Evolutionary conservation across 2,113 vertebrate species (phyloP).

Genomic region (Peucedramus taeniatus): DNA sequence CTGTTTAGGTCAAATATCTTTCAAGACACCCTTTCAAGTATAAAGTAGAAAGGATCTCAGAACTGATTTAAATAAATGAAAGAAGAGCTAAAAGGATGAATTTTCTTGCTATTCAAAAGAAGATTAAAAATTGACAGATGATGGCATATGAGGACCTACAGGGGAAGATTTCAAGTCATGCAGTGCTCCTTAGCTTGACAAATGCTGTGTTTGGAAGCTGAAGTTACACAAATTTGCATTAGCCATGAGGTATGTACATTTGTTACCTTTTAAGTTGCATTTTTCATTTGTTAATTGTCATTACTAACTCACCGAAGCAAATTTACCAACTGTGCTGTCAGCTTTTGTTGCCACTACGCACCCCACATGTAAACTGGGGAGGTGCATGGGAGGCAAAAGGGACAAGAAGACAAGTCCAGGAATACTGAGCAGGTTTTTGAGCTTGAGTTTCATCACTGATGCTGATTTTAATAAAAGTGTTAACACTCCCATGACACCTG

Average conservation of each 20-base stretch:
- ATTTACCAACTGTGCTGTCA: not conserved
- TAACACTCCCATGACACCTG: not conserved
- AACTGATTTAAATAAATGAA: slow-evolving; percentile 8
- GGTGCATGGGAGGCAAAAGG: not conserved
- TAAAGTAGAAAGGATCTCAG: not conserved
- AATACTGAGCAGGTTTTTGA: not conserved
- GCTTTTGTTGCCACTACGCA: not conserved
- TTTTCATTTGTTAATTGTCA: slow-evolving; percentile 9
- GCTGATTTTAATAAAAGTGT: not conserved
- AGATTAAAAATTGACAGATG: slow-evolving; percentile 47
- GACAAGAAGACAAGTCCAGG: not conserved
- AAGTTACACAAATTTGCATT: not conserved
- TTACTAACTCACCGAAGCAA: not conserved
- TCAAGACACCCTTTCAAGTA: not conserved
- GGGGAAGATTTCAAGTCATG: not conserved
- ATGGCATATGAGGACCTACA: not conserved
- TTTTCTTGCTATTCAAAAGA: slow-evolving; percentile 29
- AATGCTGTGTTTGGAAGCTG: not conserved
- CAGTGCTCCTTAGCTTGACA: not conserved
- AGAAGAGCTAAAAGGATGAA: slow-evolving; percentile 13
- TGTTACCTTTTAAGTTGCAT: not conserved
- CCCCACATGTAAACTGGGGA: not conserved
- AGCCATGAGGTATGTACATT: not conserved
- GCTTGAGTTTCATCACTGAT: not conserved
- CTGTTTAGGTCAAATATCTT: not conserved